Evolutionary conservation across 2,888 invertebrate genomes (phyloP).

Genomic region (Spicauda simplicius): DNA sequence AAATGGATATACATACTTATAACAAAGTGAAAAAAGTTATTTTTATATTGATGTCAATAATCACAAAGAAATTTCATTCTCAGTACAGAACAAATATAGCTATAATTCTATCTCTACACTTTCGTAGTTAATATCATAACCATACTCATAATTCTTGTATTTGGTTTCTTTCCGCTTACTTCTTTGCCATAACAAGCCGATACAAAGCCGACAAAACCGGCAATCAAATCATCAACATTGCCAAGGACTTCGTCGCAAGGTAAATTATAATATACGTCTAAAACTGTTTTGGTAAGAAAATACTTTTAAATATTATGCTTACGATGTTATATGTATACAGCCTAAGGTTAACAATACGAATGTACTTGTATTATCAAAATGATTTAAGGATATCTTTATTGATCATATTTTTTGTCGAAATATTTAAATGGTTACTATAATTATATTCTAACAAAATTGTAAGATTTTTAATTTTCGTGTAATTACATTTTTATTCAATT

Average conservation of each 20-base stretch:
- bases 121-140: conserved; percentile 60
- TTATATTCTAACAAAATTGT: too few species aligned
- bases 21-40: too few species aligned
- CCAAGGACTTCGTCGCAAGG: conserved; percentile 97
- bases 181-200: conserved; percentile 90
- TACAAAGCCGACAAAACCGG: conserved; percentile 97
- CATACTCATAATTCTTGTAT: conserved; percentile 74
- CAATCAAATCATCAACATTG: conserved; percentile 97
- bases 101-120: conserved; percentile 33
- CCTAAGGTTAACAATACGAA: conserved; percentile 4
- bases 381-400: conserved; percentile 15
- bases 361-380: conserved; percentile 10
- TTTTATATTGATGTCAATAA: too few species aligned
- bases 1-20: too few species aligned
- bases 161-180: conserved; percentile 84
- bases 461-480: too few species aligned
- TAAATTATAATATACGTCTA: conserved; percentile 82
- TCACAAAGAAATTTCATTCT: conserved; percentile 22
- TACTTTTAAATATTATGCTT: conserved; percentile 40
- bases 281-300: conserved; percentile 42
- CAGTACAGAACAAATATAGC: conserved; percentile 19
- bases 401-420: background rate
- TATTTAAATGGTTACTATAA: too few species aligned
- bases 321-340: conserved; percentile 1
- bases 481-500: too few species aligned